Percentiles rank a stretch among this genome's conserved stretches.
phyloP scores from a whole-genome alignment of 2,888 invertebrate genomes.

The Agrochola lota region DNA sequence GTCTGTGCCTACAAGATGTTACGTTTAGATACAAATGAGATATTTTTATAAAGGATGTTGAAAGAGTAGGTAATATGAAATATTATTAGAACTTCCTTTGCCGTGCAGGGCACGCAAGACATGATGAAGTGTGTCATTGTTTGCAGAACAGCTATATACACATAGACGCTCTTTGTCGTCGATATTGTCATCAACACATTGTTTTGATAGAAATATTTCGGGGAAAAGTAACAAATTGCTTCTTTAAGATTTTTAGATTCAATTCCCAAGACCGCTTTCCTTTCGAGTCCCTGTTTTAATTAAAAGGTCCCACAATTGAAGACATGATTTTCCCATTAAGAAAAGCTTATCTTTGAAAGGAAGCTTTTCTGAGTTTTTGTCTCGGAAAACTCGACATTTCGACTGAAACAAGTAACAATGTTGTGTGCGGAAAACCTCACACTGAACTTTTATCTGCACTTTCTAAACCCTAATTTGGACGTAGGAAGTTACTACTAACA shows the following conservation, averaged over 20 bases:
- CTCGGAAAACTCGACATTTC: neutral
- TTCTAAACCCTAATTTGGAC: constrained; percentile 13
- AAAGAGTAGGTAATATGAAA: constrained; percentile 5
- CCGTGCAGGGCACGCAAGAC: no score
- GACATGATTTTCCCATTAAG: neutral
- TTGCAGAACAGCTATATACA: neutral
- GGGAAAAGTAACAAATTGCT: neutral
- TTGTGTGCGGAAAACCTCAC: constrained; percentile 8
- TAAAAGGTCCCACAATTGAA: constrained; percentile 3
- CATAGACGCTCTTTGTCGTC: neutral
- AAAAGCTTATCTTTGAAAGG: constrained; percentile 5
- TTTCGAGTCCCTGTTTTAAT: constrained; percentile 10
- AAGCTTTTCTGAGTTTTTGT: neutral
- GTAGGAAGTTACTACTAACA: constrained; percentile 14
- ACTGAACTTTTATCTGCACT: constrained; percentile 11
- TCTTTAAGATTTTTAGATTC: neutral
- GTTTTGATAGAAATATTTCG: neutral
- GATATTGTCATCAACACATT: constrained; percentile 4
- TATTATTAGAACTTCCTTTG: constrained; percentile 33
- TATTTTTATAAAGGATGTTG: constrained; percentile 24
- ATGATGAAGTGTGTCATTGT: neutral
- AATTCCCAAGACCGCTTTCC: neutral
- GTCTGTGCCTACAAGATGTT: constrained; percentile 39
- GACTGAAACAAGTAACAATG: constrained; percentile 29
- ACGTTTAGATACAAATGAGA: constrained; percentile 29